A percentile compares a stretch with the other conserved stretches of the same genome.
phyloP scores from a whole-genome alignment of 1,140 invertebrate species.

The Cyphomyrmex costatus region DNA sequence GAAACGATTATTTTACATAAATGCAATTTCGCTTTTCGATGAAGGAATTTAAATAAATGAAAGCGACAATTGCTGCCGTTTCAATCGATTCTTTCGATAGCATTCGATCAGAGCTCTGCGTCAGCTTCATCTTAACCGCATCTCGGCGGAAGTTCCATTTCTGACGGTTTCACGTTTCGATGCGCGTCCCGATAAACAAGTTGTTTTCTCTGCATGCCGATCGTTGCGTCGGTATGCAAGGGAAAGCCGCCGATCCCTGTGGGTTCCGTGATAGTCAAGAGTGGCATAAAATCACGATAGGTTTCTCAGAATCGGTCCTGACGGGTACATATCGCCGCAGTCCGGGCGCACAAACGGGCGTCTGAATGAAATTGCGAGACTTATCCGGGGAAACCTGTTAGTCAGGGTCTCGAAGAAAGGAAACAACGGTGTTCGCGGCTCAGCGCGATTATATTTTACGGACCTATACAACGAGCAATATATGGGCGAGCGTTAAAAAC shows the following conservation, averaged over 20 bases:
- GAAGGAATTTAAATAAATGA: not conserved
- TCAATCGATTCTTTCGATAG: not conserved
- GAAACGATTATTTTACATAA: not conserved
- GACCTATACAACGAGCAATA: not conserved
- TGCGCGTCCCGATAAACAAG: conserved; percentile 20
- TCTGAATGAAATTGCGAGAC: conserved; percentile 51
- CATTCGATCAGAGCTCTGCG: not conserved
- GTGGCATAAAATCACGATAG: conserved; percentile 65
- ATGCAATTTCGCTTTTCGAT: not conserved
- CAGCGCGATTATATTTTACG: conserved; percentile 23
- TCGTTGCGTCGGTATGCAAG: conserved; percentile 35
- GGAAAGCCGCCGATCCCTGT: conserved; percentile 61
- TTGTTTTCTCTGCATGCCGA: conserved; percentile 55
- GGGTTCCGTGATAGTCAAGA: conserved; percentile 13
- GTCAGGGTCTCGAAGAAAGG: conserved; percentile 18
- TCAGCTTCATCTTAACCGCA: not conserved
- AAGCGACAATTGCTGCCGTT: not conserved
- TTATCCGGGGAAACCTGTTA: conserved; percentile 56
- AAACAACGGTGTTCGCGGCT: conserved; percentile 14
- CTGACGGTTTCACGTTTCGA: conserved; percentile 37
- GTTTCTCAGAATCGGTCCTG: conserved; percentile 59
- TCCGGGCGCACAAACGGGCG: not conserved
- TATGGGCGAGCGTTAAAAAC: conserved; percentile 12
- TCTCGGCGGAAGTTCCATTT: conserved; percentile 46
- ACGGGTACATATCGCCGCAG: conserved; percentile 44